Percentiles rank a stretch among this genome's conserved stretches.
Conservation (phyloP, 2,888 invertebrate genomes). For the Yponomeuta evonymella region DNA sequence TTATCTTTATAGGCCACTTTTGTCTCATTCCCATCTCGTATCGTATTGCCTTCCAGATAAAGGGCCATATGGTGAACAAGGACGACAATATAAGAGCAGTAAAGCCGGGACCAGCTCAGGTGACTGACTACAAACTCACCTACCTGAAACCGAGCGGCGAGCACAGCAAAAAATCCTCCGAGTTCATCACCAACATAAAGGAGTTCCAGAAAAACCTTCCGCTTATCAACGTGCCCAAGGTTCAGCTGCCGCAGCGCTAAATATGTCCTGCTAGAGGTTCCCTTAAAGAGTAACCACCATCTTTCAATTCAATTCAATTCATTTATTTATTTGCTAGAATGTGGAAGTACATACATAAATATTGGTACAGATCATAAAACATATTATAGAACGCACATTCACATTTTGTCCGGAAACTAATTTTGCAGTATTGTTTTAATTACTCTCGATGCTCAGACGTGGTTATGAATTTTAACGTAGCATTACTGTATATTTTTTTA, state of each 20-base stretch:
- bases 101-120: conserved; percentile 8
- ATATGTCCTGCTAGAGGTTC: too few relatives aligned
- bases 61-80: conserved; percentile 47
- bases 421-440: too few relatives aligned
- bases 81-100: conserved; percentile 24
- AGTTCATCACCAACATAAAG: conserved; percentile 29
- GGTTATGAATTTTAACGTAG: too few relatives aligned
- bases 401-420: too few relatives aligned
- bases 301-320: too few relatives aligned
- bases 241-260: conserved; percentile 48
- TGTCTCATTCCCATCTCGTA: neutral
- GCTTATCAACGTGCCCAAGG: conserved; percentile 38
- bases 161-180: conserved; percentile 34
- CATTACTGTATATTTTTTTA: too few relatives aligned
- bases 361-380: too few relatives aligned
- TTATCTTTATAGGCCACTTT: neutral
- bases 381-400: too few relatives aligned
- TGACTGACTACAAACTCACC: conserved; percentile 34
- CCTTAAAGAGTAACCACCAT: too few relatives aligned
- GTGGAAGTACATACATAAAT: too few relatives aligned
- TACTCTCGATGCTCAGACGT: too few relatives aligned
- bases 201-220: conserved; percentile 42
- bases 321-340: too few relatives aligned
- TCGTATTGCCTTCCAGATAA: conserved; percentile 35
- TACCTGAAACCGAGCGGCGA: conserved; percentile 44